phyloP scores from a whole-genome alignment of 2,113 vertebrate genomes.

The Gasterosteus aculeatus region DNA sequence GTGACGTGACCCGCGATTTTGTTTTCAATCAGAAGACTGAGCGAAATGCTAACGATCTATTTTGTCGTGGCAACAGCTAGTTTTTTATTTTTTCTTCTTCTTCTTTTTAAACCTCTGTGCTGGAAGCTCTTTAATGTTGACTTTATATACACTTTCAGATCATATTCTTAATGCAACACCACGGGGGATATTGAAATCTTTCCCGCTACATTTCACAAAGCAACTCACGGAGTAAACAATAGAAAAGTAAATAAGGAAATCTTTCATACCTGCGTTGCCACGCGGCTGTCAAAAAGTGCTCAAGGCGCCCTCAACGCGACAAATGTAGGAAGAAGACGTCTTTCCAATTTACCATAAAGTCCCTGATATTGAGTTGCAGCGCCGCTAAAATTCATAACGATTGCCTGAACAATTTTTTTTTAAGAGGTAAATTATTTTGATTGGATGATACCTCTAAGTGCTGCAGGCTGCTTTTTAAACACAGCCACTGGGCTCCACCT shows the following conservation, averaged over 20 bases:
- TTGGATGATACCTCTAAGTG: constrained; percentile 6
- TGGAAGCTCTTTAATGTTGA: constrained; percentile 15
- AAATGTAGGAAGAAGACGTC: neutral
- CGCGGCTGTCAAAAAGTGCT: neutral
- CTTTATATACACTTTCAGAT: constrained; percentile 6
- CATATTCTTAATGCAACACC: neutral
- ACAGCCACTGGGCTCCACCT: constrained; percentile 38
- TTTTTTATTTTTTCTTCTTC: neutral
- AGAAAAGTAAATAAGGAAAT: constrained; percentile 12
- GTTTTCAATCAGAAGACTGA: constrained; percentile 30
- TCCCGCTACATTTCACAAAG: constrained; percentile 6
- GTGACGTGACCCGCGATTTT: neutral
- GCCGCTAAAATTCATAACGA: constrained; percentile 8
- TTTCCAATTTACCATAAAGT: constrained; percentile 6
- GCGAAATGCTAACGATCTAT: constrained; percentile 10
- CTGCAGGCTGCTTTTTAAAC: constrained; percentile 38
- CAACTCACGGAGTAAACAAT: constrained; percentile 7
- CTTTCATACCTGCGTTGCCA: neutral
- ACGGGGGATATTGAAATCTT: constrained; percentile 15
- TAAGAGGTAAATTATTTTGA: constrained; percentile 9
- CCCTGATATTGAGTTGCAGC: neutral
- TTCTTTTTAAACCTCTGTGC: neutral
- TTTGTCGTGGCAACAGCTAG: neutral
- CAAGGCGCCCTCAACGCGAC: neutral
- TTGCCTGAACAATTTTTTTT: neutral